Percentiles rank a stretch among this genome's conserved stretches.
Conservation (phyloP, 2,113 vertebrate genomes). For the Vimba vimba region DNA sequence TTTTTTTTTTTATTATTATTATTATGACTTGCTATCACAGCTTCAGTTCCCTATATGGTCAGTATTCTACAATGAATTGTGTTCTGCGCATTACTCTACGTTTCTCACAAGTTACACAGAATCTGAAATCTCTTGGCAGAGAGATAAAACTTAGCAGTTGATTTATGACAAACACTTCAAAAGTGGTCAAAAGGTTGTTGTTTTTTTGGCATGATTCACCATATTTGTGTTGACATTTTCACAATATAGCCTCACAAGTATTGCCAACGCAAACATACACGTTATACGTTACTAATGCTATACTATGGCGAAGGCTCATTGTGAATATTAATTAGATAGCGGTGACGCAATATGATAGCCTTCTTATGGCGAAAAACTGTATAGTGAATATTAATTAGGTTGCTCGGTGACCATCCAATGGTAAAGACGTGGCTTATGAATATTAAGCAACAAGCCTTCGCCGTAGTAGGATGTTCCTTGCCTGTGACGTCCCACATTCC, state of each 20-base stretch:
- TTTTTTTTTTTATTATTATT: neutral
- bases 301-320: neutral
- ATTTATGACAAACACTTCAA: neutral
- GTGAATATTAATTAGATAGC: neutral
- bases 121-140: neutral
- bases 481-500: conserved; percentile 70
- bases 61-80: neutral
- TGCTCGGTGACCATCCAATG: neutral
- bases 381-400: conserved; percentile 1
- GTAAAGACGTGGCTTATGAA: neutral
- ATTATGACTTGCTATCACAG: neutral
- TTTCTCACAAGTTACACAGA: neutral
- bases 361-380: neutral
- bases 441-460: neutral
- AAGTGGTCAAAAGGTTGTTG: neutral
- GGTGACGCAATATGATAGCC: neutral
- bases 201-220: neutral
- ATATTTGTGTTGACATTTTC: neutral
- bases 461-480: conserved; percentile 64
- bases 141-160: too few relatives aligned
- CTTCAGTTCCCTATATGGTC: neutral
- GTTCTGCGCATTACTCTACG: neutral
- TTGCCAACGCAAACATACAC: neutral
- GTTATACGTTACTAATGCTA: neutral
- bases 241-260: neutral